Conservation (phyloP, 2,797 vertebrate species). For the Pygocentrus nattereri region DNA sequence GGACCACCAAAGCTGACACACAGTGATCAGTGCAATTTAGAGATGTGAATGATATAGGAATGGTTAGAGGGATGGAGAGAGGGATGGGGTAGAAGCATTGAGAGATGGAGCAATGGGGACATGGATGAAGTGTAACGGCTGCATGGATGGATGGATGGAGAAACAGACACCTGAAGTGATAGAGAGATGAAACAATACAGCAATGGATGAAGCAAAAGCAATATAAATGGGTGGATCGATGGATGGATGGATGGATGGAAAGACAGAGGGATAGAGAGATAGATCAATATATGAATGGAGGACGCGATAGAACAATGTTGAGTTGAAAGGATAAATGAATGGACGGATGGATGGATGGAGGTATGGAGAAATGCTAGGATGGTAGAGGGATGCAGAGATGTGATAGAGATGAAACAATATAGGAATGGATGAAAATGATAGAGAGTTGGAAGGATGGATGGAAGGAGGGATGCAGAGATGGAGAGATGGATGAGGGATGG, state of each 20-base stretch:
- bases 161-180: no score
- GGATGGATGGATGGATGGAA: no score
- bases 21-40: slow-evolving; percentile 43
- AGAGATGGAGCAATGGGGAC: no score
- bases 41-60: neutral
- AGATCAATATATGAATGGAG: neutral
- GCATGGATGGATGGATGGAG: no score
- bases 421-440: neutral
- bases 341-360: neutral
- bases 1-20: slow-evolving; percentile 54
- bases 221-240: no score
- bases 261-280: neutral
- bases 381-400: neutral
- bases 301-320: no score
- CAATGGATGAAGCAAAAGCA: no score
- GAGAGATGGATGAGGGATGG: no score
- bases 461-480: neutral
- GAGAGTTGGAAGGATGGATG: neutral
- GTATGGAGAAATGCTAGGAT: neutral
- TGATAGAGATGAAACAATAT: no score
- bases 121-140: no score
- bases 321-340: neutral
- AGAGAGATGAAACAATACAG: no score
- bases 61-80: neutral
- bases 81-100: neutral